These are phyloP conservation scores for Xenops minutus DNA, from an alignment of 2,797 vertebrate species.

Conservation along the genomic window DNA sequence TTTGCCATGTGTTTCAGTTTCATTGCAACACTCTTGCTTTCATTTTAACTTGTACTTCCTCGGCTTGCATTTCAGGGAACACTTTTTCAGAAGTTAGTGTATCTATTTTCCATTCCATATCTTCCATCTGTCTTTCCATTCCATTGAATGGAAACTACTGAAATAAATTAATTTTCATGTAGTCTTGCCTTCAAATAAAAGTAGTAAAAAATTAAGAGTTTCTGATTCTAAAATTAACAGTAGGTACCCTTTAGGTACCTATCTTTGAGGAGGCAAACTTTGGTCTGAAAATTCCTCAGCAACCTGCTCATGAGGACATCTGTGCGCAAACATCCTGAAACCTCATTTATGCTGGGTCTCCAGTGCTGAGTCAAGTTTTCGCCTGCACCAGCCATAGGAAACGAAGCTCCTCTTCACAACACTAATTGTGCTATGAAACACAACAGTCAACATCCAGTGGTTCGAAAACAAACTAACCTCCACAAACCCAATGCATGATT, in stretches of 20 bases:
- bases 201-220: fast-evolving
- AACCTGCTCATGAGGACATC: no score
- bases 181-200: not conserved
- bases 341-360: not conserved
- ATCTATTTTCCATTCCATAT: not conserved
- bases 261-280: not conserved
- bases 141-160: not conserved
- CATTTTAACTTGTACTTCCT: not conserved
- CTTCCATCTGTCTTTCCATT: no score
- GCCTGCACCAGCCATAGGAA: not conserved
- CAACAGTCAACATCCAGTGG: not conserved
- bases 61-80: not conserved
- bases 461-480: not conserved
- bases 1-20: not conserved
- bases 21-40: not conserved
- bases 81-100: not conserved
- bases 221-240: not conserved
- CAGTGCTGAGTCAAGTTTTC: not conserved
- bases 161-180: not conserved
- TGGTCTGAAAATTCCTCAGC: not conserved
- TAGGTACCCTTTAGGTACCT: not conserved
- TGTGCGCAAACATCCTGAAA: not conserved
- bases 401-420: not conserved
- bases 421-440: not conserved
- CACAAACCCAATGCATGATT: fast-evolving